Base-by-base conservation (phyloP, 2,797 vertebrate species). In the Rachycentron canadum region DNA sequence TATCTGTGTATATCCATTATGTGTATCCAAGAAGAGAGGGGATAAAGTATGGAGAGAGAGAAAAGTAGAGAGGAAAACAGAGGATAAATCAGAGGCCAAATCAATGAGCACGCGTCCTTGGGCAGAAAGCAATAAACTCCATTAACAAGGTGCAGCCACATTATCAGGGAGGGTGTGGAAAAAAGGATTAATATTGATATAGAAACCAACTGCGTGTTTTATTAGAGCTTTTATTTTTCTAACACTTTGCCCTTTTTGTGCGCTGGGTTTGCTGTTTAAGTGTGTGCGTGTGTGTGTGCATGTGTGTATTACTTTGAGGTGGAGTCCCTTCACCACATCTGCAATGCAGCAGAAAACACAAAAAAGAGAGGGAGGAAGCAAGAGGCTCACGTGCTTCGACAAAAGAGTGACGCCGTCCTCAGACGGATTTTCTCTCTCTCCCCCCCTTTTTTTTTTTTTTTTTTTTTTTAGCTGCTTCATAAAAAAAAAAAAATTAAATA, bases 321-420 rank as follows among this genome's bases (percentile, higher is more conserved):
- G 90, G 92, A 94, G 92, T 92, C 91, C 92, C 90, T 92, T 84
- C 78, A 78, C 91, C 86, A 94, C 92, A 95, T 95, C 95, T 95
- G 94, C 95, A 95, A 95, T 95, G 95, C 95, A 96, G 94, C 92
- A 95, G 88, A 94, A 93, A 91, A 92, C 80, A 90, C 87, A 89
- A 87, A 83, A 88, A 85, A 82, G 78, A 85, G 85, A 84, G 79
- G 59, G 84, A 84, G 85, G 69, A 78, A 57, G 62, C 78, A 83
- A 73, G 74, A 73, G 84, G 78, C 91, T 90, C 88, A 89, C 85
- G 80, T 82, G 80, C 80, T 68, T 80, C 63, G 76, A 90, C 84
- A 79, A 91, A 92, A 92, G 83, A 90, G 87, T 84, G 83, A 89
- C 90, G 84, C 87, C 72, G 78, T 88, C 85, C 91, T 87, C 81